Base-by-base conservation (phyloP, 2,888 invertebrate species). In the Rosalia funebris region DNA sequence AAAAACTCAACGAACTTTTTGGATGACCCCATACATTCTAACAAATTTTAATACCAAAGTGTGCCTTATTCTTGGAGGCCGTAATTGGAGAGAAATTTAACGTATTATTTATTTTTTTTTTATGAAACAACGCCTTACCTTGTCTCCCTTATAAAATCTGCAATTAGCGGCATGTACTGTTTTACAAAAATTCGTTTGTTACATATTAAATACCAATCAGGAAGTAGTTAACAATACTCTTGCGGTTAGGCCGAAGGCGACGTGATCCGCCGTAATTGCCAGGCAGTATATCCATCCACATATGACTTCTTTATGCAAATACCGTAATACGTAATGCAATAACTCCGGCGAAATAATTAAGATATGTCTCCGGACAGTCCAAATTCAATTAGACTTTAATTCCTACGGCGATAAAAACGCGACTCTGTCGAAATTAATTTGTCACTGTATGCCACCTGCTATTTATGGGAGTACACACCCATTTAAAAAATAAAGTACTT, bases 141-240 rank as follows among this genome's bases (percentile, higher is more conserved):
- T 5, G 25, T 7, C 7, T 25, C 25, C 25, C 7, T 25, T 25
- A 25, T 25, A 25, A 25, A n/a, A 25, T 25, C 25, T 25, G 25
- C 7, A 25, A 25, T 25, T 25, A 5, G 25, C 25, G 25, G 3
- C 25, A 7, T 25, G 3, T 25, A 3, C 25, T 25, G 25, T 25
- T 25, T 7, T 7, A 25, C 7, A 25, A 25, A 25, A 25, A 25
- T 25, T 7, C 25, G 11, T 34, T 34, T 34, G 34, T 34, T 34
- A 34, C 34, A 34, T 34, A 34, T 34, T 11, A 34, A 34, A 34
- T n/a, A 34, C 34, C 34, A 34, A 34, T 34, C 34, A 34, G 34
- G 34, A 34, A 34, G 34, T 34, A 34, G 34, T 34, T 34, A 34
- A 10, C 11, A 34, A n/a, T 5, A 2, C 10, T n/a, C 34, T 34